These are phyloP conservation scores for Glaucidium brasilianum DNA, from an alignment of 2,113 vertebrate species.

Conservation along the genomic window DNA sequence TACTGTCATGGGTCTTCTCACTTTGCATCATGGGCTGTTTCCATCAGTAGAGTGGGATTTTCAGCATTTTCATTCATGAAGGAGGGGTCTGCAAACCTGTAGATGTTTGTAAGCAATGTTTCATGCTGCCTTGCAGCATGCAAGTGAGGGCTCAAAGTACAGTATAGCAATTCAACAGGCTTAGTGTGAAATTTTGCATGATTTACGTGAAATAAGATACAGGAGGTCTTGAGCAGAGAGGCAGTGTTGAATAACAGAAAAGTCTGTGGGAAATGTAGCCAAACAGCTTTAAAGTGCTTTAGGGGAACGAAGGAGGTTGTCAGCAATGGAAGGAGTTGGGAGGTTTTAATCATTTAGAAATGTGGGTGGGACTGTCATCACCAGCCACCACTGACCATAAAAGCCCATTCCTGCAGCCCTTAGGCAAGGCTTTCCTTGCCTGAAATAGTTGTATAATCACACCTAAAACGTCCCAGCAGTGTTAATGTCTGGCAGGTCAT, in stretches of 20 bases:
- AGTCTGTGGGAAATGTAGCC: neutral
- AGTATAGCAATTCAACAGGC: neutral
- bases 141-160: neutral
- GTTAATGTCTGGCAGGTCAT: neutral
- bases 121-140: neutral
- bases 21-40: neutral
- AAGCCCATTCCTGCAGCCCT: neutral
- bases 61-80: neutral
- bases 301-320: neutral
- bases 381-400: neutral
- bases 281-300: neutral
- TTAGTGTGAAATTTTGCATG: neutral
- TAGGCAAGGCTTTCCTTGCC: neutral
- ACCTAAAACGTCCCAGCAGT: neutral
- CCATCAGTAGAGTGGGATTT: neutral
- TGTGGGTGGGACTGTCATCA: slow-evolving; percentile 32
- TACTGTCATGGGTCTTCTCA: neutral
- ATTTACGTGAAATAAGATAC: neutral
- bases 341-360: neutral
- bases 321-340: neutral
- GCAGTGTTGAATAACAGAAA: neutral
- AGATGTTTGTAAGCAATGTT: neutral
- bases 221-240: neutral
- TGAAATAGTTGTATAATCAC: neutral
- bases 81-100: neutral